A percentile compares a stretch with the other conserved stretches of the same genome.
phyloP scores from a whole-genome alignment of 2,113 vertebrate genomes.

The Ceratotherium simum region DNA sequence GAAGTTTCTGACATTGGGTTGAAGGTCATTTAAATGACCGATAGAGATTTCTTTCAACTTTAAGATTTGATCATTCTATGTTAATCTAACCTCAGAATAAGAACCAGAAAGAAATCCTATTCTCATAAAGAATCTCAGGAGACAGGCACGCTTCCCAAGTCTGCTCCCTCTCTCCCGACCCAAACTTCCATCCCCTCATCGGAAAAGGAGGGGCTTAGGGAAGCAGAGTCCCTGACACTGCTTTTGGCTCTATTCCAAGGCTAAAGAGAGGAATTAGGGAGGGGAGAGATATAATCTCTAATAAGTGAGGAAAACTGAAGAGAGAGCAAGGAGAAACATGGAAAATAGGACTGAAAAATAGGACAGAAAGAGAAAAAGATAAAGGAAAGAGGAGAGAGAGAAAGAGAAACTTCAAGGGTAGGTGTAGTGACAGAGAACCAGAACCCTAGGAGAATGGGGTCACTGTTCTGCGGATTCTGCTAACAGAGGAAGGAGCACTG shows the following conservation, averaged over 20 bases:
- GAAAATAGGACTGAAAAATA: background rate
- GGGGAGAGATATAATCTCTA: background rate
- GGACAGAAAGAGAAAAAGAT: background rate
- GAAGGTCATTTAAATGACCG: background rate
- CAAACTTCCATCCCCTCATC: background rate
- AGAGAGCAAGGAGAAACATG: background rate
- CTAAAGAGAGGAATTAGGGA: background rate
- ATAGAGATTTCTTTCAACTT: background rate
- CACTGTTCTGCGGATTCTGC: constrained; percentile 81
- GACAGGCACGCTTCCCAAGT: background rate
- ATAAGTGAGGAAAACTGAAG: background rate
- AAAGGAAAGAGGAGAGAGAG: background rate
- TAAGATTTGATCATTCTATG: background rate
- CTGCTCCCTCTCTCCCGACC: background rate
- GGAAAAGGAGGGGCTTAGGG: background rate
- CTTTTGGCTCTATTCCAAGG: background rate
- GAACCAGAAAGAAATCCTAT: background rate
- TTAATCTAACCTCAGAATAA: background rate
- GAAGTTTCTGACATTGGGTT: background rate
- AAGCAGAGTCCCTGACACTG: background rate
- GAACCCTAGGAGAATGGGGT: constrained; percentile 77
- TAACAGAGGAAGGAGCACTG: constrained; percentile 78
- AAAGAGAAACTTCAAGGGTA: constrained; percentile 59
- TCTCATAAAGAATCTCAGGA: background rate
- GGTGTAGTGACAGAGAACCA: constrained; percentile 70